Base-by-base conservation (phyloP, 1,140 invertebrate species). In the Ostrea edulis region DNA sequence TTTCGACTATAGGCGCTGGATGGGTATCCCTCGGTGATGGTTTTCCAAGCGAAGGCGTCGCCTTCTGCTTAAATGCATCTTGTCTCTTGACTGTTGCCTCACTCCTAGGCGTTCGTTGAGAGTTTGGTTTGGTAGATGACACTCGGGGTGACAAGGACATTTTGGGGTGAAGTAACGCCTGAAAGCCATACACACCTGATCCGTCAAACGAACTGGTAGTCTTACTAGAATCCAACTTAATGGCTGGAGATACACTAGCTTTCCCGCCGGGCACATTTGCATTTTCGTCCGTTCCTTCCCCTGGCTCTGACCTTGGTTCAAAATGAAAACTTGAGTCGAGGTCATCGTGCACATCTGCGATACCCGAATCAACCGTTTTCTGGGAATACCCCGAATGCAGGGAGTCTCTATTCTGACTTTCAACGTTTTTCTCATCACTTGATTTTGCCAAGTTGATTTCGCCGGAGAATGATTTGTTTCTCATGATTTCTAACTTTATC, bases 391-490 rank as follows among this genome's bases (percentile, higher is more conserved):
- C 82, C 51, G 82, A 54, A 20, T 77, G 68, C 11, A 77, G 29
- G 14, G 68, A 77, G 14, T 77, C 68, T 77, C 68, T 77, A 25
- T 77, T 77, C 68, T 77, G 68, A 11, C 25, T 77, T 77, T 12
- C 68, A 17, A 29, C 25, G 12, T 25, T 14, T 77, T 77, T 77
- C 68, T 35, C 68, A 29, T 35, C 25, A 35, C 9, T 77, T 17
- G 68, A 44, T 25, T 83, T 83, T 53, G 44, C 44, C 9, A 54
- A 83, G 20, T 20, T n/a, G 5, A 54, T 83, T 83, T 54, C 51
- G 7, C 83, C 83, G 9, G 83, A 85, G 58, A 85, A 85, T 11
- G 53, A 85, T 35, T 85, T 55, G 29, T 62, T 85, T 29, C 83
- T 85, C 25, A 62, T 62, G n/a, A 85, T 62, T 20, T 85, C 83